Base-by-base conservation (phyloP, 2,113 vertebrate species). In the Petroica traversi region DNA sequence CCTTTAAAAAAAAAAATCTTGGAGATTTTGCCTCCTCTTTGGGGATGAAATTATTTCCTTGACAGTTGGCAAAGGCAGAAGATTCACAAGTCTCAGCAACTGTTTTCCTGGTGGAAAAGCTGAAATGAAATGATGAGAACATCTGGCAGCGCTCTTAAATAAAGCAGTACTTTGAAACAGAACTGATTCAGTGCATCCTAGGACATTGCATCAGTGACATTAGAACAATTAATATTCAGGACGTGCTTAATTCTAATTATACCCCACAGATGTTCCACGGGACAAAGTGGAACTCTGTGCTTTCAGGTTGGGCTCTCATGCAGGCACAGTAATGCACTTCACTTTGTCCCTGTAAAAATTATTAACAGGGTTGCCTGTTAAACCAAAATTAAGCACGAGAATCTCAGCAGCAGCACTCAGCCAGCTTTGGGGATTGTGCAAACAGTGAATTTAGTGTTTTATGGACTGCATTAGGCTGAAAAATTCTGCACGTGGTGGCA, bases 221-320 rank as follows among this genome's bases (percentile, higher is more conserved):
- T 96, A 96, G 84, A 91, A 89, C 88, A 94, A 97, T 96, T 98
- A 97, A 97, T 97, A 98, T 96, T 97, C 95, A 95, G 96, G 94
- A 88, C 4, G 62, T 95, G 72, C 48, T 84, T 97, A 97, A 96
- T 96, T 97, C 95, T 92, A 93, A 97, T 96, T 96, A 93, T 90
- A 92, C 49, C 91, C 93, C 84, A 89, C 92, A 98, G 92, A 94
- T 97, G 95, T 96, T 98, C 64, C 77, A 62, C 12, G 6, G 34
- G 79, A 92, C 89, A 88, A 85, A 94, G 89, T 77, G 46, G 94
- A 89, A 36, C 57, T 33, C 46, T 58, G 51, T 88, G 61, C 81
- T 95, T 96, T 97, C 68, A 91, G 89, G 81, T 88, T 94, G 90
- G 94, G 73, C 73, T 97, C 48, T 68, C 90, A 91, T 92, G 89